Conservation (phyloP, 2,888 invertebrate genomes). For the Pristionchus entomophagus region DNA sequence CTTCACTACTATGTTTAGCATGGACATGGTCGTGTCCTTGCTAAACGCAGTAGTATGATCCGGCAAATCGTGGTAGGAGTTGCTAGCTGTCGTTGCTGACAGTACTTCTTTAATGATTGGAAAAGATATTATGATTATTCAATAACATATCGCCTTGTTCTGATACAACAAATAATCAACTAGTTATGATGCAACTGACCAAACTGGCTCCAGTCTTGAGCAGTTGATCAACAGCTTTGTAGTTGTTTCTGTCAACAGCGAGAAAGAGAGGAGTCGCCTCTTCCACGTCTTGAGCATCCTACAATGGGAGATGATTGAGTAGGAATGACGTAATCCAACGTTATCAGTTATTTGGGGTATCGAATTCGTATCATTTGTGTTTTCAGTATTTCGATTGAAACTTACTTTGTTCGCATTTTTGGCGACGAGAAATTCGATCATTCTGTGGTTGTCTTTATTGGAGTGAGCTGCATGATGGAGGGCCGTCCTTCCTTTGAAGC, state of each 20-base stretch:
- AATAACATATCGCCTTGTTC: too few relatives aligned
- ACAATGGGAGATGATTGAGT: neutral
- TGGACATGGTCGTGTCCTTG: too few relatives aligned
- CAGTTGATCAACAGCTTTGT: neutral
- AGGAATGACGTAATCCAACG: neutral
- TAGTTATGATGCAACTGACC: neutral
- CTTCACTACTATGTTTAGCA: too few relatives aligned
- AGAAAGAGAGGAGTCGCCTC: slow-evolving; percentile 39
- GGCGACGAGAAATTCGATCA: slow-evolving; percentile 59
- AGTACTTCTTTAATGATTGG: neutral
- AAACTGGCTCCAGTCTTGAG: slow-evolving; percentile 38
- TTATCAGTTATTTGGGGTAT: too few relatives aligned
- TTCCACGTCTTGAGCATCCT: slow-evolving; percentile 34
- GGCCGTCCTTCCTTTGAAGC: slow-evolving; percentile 85
- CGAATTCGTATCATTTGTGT: too few relatives aligned
- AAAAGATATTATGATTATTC: too few relatives aligned
- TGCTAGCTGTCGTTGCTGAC: too few relatives aligned
- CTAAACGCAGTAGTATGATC: too few relatives aligned
- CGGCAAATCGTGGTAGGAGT: too few relatives aligned
- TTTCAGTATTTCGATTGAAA: too few relatives aligned
- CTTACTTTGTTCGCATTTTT: slow-evolving; percentile 61
- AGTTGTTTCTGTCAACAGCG: neutral
- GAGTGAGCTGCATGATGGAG: slow-evolving; percentile 95
- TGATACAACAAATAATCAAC: neutral
- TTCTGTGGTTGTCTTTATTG: slow-evolving; percentile 52